Conservation (phyloP, 1,140 invertebrate species). For the Sarcophaga peregrina region DNA sequence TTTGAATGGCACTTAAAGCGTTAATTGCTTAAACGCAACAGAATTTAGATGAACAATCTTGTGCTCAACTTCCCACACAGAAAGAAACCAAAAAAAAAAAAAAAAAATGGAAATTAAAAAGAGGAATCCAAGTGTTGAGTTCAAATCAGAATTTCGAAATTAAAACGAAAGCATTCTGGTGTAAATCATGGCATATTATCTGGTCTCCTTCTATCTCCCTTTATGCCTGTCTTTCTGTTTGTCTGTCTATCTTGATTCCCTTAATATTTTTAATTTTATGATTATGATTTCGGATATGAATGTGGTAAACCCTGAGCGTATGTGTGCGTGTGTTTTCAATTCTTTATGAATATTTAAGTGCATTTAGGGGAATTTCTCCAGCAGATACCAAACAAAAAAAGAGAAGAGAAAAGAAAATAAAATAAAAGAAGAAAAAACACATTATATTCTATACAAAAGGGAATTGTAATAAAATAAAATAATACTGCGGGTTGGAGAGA, state of each 20-base stretch:
- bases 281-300: neutral
- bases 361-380: constrained; percentile 8
- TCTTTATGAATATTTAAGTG: constrained; percentile 11
- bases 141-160: neutral
- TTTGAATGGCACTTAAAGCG: constrained; percentile 6
- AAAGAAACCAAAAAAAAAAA: neutral
- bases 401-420: too few species aligned
- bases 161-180: neutral
- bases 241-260: neutral
- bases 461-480: neutral
- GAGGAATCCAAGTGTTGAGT: neutral
- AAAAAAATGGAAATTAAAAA: neutral
- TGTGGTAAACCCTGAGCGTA: too few species aligned
- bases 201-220: too few species aligned
- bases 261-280: neutral
- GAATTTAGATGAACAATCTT: constrained; percentile 4
- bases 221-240: too few species aligned
- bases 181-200: neutral
- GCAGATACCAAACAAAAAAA: neutral
- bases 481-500: neutral
- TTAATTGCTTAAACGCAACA: neutral
- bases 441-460: constrained; percentile 1
- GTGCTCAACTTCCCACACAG: neutral
- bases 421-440: neutral
- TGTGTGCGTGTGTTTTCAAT: neutral